Conservation (phyloP, 2,888 invertebrate genomes). For the Dynastes maya region DNA sequence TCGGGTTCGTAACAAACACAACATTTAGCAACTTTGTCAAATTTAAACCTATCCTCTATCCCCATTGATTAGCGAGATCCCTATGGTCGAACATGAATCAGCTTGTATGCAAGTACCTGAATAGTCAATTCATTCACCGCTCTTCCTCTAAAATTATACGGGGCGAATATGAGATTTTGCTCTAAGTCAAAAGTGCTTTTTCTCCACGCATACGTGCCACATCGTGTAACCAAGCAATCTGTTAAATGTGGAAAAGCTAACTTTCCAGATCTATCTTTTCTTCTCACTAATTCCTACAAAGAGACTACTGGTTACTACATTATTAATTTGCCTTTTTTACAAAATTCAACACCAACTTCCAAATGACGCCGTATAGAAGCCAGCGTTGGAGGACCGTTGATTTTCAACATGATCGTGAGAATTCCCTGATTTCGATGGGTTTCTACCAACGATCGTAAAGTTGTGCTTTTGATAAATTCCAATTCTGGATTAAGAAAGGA, state of each 20-base stretch:
- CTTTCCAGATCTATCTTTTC: conserved; percentile 75
- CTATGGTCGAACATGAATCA: no score
- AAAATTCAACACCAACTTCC: conserved; percentile 60
- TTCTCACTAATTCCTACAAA: conserved; percentile 72
- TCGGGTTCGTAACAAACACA: no score
- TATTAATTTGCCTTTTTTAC: no score
- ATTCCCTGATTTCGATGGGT: conserved; percentile 84
- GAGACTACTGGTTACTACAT: conserved; percentile 9
- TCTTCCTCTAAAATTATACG: conserved; percentile 79
- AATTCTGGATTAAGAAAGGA: conserved; percentile 66
- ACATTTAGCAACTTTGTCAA: no score
- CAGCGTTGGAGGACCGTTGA: conserved; percentile 72
- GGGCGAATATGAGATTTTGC: conserved; percentile 80
- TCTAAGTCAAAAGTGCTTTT: conserved; percentile 76
- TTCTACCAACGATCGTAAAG: conserved; percentile 79
- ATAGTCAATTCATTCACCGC: conserved; percentile 81
- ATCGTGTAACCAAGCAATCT: conserved; percentile 79
- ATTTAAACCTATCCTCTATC: no score
- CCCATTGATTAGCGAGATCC: no score
- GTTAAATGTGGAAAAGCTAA: conserved; percentile 79
- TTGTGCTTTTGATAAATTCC: conserved; percentile 66
- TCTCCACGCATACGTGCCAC: conserved; percentile 87
- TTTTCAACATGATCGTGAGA: conserved; percentile 78
- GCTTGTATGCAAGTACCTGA: conserved; percentile 72
- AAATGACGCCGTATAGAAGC: conserved; percentile 67